Conservation (phyloP, 2,888 invertebrate species). For the Drosophila prostipennis region DNA sequence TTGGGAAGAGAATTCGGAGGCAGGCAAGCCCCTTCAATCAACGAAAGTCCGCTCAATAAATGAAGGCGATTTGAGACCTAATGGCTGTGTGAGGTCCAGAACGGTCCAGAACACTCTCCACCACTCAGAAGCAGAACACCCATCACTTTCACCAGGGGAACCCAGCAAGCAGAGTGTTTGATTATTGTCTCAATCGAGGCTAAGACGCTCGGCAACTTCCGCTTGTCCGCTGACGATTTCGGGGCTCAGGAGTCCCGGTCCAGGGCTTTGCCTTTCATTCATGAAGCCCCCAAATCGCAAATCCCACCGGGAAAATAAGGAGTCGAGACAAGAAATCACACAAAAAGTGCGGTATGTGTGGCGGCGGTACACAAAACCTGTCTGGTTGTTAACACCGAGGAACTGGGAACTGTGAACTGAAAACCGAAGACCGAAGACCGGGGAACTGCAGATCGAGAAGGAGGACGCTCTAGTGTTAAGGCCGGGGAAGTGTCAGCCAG, state of each 20-base stretch:
- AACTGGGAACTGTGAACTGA: slow-evolving; percentile 3
- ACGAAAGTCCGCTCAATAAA: slow-evolving; percentile 39
- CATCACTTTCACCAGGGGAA: slow-evolving; percentile 36
- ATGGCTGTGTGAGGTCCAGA: slow-evolving; percentile 43
- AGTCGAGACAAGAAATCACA: slow-evolving; percentile 53
- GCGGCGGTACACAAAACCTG: slow-evolving; percentile 58
- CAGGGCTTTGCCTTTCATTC: slow-evolving; percentile 69
- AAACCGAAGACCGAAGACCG: background rate
- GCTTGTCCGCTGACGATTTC: slow-evolving; percentile 63
- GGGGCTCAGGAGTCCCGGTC: slow-evolving; percentile 43
- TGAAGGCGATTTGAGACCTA: slow-evolving; percentile 37
- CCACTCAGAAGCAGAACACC: background rate
- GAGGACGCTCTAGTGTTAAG: slow-evolving; percentile 36
- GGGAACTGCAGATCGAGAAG: slow-evolving; percentile 12
- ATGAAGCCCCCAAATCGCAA: slow-evolving; percentile 73
- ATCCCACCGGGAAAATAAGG: slow-evolving; percentile 77
- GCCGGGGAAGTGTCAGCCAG: slow-evolving; percentile 73
- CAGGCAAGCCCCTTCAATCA: slow-evolving; percentile 42
- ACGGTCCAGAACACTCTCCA: slow-evolving; percentile 19
- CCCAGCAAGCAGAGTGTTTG: slow-evolving; percentile 37
- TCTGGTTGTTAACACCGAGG: slow-evolving; percentile 52
- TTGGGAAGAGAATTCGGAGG: slow-evolving; percentile 20
- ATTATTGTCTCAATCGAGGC: slow-evolving; percentile 69
- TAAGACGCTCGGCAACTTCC: slow-evolving; percentile 64
- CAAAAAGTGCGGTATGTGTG: slow-evolving; percentile 54